phyloP scores from a whole-genome alignment of 2,113 vertebrate genomes.

The Aldabrachelys gigantea region DNA sequence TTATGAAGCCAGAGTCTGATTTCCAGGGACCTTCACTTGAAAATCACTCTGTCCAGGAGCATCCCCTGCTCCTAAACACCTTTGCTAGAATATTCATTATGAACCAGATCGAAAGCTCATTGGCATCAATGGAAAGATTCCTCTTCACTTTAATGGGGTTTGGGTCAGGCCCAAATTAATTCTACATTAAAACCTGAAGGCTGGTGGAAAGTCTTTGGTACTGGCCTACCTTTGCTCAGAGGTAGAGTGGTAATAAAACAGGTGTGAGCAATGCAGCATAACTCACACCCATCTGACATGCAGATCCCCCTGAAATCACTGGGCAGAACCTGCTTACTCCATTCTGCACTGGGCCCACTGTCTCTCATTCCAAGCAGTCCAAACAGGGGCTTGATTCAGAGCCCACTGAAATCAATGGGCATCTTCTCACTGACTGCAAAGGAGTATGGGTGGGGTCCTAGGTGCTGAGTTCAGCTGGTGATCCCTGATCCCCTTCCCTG shows the following conservation, averaged over 20 bases:
- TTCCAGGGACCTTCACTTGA: constrained; percentile 69
- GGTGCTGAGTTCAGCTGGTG: neutral
- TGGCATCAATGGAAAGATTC: constrained; percentile 56
- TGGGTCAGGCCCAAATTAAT: neutral
- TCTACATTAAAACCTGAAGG: neutral
- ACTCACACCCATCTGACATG: neutral
- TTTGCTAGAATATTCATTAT: constrained; percentile 67
- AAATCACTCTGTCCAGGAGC: constrained; percentile 15
- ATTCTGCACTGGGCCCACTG: accelerated
- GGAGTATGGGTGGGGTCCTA: neutral
- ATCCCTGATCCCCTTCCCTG: neutral
- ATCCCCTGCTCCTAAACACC: constrained; percentile 51
- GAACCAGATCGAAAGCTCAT: constrained; percentile 26
- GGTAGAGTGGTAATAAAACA: neutral
- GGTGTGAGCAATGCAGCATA: neutral
- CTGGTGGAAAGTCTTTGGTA: neutral
- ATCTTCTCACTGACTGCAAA: neutral
- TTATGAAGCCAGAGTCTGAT: constrained; percentile 62
- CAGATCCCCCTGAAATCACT: neutral
- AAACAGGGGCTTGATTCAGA: neutral
- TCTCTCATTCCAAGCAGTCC: neutral
- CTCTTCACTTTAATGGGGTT: constrained; percentile 22
- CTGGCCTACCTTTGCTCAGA: neutral
- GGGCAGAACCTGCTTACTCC: neutral
- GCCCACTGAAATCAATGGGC: too few species aligned